Percentiles rank a stretch among this genome's conserved stretches.
These are phyloP conservation scores for Urocitellus parryii DNA, from an alignment of 2,113 vertebrate genomes.

Conservation along the genomic window DNA sequence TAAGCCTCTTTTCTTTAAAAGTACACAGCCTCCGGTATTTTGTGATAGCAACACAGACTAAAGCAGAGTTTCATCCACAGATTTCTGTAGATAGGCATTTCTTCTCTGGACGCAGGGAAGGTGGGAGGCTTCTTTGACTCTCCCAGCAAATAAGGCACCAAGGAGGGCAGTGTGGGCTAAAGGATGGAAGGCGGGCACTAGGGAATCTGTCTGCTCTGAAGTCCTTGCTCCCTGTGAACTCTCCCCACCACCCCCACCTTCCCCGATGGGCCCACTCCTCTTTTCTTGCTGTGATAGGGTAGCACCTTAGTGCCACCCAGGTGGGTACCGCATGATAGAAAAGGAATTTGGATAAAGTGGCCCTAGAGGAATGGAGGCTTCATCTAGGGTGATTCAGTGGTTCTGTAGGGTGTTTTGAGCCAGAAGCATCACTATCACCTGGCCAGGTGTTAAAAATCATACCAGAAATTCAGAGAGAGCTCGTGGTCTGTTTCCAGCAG, in stretches of 20 bases:
- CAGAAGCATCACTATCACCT: neutral
- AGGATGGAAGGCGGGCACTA: too few species aligned
- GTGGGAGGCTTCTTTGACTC: neutral
- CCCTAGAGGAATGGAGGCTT: neutral
- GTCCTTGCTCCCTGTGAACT: too few species aligned
- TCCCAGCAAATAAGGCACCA: neutral
- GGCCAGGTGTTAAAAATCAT: neutral
- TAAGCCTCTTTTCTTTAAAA: too few species aligned
- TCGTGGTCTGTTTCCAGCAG: neutral
- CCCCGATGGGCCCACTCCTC: too few species aligned
- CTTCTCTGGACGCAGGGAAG: neutral
- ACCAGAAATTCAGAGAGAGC: too few species aligned
- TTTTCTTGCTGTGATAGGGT: neutral
- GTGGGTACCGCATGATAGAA: too few species aligned
- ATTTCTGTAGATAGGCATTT: neutral
- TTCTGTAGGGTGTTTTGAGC: neutral
- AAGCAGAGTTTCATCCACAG: neutral
- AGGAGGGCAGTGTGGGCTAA: neutral
- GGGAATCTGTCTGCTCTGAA: neutral
- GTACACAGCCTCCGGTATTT: too few species aligned
- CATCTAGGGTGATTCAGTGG: neutral
- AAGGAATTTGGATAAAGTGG: neutral
- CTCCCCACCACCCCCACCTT: too few species aligned
- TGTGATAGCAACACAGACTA: too few species aligned
- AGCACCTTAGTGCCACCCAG: neutral